Conservation (phyloP, 2,113 vertebrate genomes). For the Herpetotheres cachinnans region DNA sequence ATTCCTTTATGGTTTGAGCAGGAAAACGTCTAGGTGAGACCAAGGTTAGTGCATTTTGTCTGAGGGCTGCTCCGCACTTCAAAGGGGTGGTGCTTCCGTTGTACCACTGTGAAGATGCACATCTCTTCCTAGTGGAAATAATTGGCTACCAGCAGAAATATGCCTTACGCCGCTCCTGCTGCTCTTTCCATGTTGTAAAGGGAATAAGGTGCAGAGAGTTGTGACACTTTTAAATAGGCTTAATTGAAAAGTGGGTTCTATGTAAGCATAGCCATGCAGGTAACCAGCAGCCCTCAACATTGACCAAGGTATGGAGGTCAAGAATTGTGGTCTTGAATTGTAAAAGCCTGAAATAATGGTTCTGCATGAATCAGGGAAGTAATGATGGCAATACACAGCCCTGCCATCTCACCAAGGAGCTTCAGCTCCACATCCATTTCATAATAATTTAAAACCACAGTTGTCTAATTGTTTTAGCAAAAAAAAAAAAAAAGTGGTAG, state of each 20-base stretch:
- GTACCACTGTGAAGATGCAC: not conserved
- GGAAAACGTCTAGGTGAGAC: not conserved
- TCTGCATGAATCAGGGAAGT: not conserved
- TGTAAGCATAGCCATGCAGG: not conserved
- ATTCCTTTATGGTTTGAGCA: not conserved
- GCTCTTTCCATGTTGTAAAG: not conserved
- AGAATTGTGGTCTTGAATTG: not conserved
- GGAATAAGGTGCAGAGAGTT: not conserved
- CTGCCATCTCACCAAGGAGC: not conserved
- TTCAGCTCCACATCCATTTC: not conserved
- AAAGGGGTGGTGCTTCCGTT: not conserved
- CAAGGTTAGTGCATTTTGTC: not conserved
- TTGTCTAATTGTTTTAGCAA: not conserved
- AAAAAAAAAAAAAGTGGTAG: too few relatives aligned
- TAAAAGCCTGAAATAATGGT: not conserved
- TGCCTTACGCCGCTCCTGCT: not conserved
- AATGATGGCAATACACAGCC: not conserved
- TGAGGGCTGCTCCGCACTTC: not conserved
- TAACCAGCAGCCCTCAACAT: not conserved
- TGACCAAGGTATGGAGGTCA: not conserved
- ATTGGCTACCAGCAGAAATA: not conserved
- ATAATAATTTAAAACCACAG: not conserved
- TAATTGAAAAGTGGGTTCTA: not conserved
- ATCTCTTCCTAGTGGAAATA: not conserved
- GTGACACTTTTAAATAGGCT: not conserved